Conservation (phyloP, 2,888 invertebrate species). For the Sericinus montela region DNA sequence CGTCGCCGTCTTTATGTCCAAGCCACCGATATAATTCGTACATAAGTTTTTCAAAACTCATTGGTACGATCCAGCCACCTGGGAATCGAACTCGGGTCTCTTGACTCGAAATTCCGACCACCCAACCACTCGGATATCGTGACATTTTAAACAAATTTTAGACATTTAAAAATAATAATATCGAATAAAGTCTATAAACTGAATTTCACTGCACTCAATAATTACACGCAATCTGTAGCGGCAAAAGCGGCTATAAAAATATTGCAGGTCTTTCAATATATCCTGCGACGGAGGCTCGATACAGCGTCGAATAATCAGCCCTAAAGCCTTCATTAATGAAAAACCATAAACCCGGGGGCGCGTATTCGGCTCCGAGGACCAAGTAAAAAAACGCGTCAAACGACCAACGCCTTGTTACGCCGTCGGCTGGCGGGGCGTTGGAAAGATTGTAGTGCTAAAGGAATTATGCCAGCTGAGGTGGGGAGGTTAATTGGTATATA, state of each 20-base stretch:
- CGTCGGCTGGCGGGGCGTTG: conserved; percentile 49
- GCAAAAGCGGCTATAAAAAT: conserved; percentile 20
- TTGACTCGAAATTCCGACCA: no score
- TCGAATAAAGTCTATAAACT: no score
- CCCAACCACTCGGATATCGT: no score
- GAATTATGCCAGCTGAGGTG: conserved; percentile 48
- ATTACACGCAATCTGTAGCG: background rate
- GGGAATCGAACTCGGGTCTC: no score
- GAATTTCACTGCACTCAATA: background rate
- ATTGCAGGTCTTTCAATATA: conserved; percentile 33
- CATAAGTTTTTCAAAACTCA: no score
- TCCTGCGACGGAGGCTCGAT: conserved; percentile 54
- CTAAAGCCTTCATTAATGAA: conserved; percentile 72
- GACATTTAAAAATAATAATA: no score
- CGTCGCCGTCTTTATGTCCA: no score
- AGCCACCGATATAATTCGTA: no score
- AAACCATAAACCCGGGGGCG: conserved; percentile 61
- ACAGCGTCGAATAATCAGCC: conserved; percentile 65
- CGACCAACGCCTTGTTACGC: conserved; percentile 64
- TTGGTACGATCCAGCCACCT: no score
- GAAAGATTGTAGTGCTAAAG: conserved; percentile 55
- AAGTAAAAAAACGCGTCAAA: conserved; percentile 58
- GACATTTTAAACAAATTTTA: no score
- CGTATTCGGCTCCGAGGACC: conserved; percentile 51
- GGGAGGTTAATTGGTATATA: conserved; percentile 32